Evolutionary conservation across 2,888 invertebrate species (phyloP).

Genomic region (Cheilosia vernalis): DNA sequence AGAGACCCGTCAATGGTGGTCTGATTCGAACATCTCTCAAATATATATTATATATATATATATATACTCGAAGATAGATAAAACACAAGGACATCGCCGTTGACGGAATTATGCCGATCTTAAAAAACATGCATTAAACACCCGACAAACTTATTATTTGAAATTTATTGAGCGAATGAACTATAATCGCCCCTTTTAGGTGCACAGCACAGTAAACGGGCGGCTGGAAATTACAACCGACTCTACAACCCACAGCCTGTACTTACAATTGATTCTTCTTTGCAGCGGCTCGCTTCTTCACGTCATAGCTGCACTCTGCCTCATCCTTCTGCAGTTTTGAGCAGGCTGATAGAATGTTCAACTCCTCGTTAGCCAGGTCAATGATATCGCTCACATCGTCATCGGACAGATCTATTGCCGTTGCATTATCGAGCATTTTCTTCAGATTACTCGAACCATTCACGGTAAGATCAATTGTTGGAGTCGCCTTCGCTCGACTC

Average conservation of each 20-base stretch:
- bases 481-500: slow-evolving; percentile 48
- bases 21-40: too few species aligned
- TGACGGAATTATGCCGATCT: too few species aligned
- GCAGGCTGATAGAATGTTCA: slow-evolving; percentile 76
- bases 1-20: too few species aligned
- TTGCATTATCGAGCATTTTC: slow-evolving; percentile 16
- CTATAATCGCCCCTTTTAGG: too few species aligned
- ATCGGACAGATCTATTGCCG: slow-evolving; percentile 72
- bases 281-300: slow-evolving; percentile 65
- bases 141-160: too few species aligned
- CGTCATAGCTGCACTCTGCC: slow-evolving; percentile 59
- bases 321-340: slow-evolving; percentile 75
- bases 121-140: too few species aligned
- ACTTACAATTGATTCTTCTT: slow-evolving; percentile 79
- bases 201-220: too few species aligned
- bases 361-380: slow-evolving; percentile 77
- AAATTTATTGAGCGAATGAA: too few species aligned
- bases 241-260: slow-evolving; percentile 44
- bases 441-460: slow-evolving; percentile 41
- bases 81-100: too few species aligned
- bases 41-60: too few species aligned
- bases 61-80: too few species aligned
- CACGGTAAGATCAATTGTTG: slow-evolving; percentile 34
- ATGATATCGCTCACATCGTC: slow-evolving; percentile 77
- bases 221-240: too few species aligned